Evolutionary conservation across 2,113 vertebrate species (phyloP).

Genomic region (Tachysurus fulvidraco): DNA sequence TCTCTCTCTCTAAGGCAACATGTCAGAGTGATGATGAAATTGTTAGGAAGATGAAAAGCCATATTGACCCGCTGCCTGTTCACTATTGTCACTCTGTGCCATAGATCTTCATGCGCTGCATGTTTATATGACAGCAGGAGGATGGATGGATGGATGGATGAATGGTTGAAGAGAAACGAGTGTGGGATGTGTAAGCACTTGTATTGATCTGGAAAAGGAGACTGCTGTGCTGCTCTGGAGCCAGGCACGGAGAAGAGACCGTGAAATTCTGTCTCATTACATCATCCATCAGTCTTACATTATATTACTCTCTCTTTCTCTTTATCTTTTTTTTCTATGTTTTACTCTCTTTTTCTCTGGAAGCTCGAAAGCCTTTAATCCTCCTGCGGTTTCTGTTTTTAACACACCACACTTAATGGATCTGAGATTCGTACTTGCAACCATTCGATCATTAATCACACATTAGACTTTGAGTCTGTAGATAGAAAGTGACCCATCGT

Average conservation of each 20-base stretch:
- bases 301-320: neutral
- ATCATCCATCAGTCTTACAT: conserved; percentile 1
- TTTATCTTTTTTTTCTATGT: neutral
- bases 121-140: conserved; percentile 15
- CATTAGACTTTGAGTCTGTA: neutral
- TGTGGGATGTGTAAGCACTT: conserved; percentile 37
- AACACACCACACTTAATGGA: neutral
- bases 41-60: conserved; percentile 43
- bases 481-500: neutral
- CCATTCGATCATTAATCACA: no score
- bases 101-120: conserved; percentile 15
- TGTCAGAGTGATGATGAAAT: conserved; percentile 42
- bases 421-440: no score
- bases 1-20: conserved; percentile 14
- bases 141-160: conserved; percentile 30
- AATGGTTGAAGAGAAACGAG: conserved; percentile 33
- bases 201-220: conserved; percentile 38
- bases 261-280: conserved; percentile 38
- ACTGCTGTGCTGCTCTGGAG: neutral
- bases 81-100: conserved; percentile 33
- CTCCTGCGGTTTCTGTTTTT: conserved; percentile 3
- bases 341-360: neutral
- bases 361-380: conserved; percentile 7
- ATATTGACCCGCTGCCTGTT: conserved; percentile 30
- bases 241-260: neutral